These are phyloP conservation scores for Panurus biarmicus DNA, from an alignment of 2,113 vertebrate genomes.

Conservation along the genomic window DNA sequence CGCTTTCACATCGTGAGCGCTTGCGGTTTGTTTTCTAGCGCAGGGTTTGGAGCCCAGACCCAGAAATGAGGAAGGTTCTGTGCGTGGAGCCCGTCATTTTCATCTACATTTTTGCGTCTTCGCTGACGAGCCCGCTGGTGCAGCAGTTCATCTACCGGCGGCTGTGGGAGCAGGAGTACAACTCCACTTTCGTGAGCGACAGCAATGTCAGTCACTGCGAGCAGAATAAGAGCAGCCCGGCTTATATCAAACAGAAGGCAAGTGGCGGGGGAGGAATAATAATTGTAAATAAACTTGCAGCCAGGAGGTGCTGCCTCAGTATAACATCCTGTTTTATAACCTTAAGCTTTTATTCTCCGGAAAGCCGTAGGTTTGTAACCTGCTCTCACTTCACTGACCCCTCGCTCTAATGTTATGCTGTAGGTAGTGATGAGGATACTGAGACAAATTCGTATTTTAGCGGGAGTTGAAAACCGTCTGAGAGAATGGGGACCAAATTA, in stretches of 20 bases:
- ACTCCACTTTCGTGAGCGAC: conserved; percentile 69
- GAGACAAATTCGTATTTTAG: not conserved
- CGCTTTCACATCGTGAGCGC: rapidly evolving
- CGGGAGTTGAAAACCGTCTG: not conserved
- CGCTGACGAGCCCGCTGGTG: conserved; percentile 70
- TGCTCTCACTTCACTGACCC: not conserved
- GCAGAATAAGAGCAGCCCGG: conserved; percentile 63
- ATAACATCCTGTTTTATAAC: not conserved
- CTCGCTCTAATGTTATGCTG: not conserved
- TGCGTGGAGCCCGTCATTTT: conserved; percentile 86
- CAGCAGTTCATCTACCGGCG: conserved; percentile 87
- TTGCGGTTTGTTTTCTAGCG: not conserved
- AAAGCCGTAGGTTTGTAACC: not conserved
- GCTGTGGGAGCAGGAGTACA: conserved; percentile 81
- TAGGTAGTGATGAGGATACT: not conserved
- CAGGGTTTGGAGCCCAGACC: not conserved
- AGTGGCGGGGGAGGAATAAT: not conserved
- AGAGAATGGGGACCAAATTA: not conserved
- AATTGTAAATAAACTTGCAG: not conserved
- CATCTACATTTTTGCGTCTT: conserved; percentile 76
- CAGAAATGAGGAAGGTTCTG: conserved; percentile 73
- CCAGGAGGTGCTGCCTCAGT: not conserved
- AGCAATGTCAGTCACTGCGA: conserved; percentile 74
- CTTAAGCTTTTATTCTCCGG: not conserved
- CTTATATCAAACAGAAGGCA: conserved; percentile 70